phyloP scores from a whole-genome alignment of 2,797 vertebrate genomes.

The Coracias cyanogaster region DNA sequence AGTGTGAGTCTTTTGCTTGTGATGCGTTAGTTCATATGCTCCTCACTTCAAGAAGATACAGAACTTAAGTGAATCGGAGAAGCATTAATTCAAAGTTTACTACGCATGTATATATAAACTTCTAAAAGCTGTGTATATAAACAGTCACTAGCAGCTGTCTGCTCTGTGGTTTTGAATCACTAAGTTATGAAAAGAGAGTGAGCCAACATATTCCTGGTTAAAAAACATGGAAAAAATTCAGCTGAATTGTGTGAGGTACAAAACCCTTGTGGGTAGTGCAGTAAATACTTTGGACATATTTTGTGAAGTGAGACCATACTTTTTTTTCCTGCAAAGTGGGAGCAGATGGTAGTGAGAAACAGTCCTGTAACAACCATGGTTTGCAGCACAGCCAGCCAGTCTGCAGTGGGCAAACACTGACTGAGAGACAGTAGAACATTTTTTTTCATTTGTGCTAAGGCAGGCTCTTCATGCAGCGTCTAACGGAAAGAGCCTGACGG shows the following conservation, averaged over 20 bases:
- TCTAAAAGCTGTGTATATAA: not conserved
- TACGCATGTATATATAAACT: rapidly evolving
- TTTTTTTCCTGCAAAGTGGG: not conserved
- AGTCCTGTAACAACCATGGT: not conserved
- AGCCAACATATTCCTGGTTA: not conserved
- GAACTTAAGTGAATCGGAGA: not conserved
- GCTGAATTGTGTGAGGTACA: not conserved
- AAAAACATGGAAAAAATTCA: not conserved
- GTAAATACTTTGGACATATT: not conserved
- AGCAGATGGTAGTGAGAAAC: not conserved
- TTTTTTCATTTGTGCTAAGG: not conserved
- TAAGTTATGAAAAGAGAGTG: not conserved
- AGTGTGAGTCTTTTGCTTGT: not conserved
- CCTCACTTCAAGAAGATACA: not conserved
- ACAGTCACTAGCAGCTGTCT: not conserved
- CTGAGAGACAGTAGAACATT: rapidly evolving
- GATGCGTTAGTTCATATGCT: not conserved
- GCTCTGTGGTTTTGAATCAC: not conserved
- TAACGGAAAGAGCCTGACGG: not conserved
- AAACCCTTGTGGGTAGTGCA: not conserved
- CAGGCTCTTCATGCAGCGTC: not conserved
- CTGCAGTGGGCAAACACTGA: not conserved
- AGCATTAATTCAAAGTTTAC: not conserved
- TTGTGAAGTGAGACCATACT: not conserved
- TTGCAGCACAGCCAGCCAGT: not conserved